These are phyloP conservation scores for Ptychoptera contaminata DNA, from an alignment of 2,888 invertebrate species.

Conservation along the genomic window DNA sequence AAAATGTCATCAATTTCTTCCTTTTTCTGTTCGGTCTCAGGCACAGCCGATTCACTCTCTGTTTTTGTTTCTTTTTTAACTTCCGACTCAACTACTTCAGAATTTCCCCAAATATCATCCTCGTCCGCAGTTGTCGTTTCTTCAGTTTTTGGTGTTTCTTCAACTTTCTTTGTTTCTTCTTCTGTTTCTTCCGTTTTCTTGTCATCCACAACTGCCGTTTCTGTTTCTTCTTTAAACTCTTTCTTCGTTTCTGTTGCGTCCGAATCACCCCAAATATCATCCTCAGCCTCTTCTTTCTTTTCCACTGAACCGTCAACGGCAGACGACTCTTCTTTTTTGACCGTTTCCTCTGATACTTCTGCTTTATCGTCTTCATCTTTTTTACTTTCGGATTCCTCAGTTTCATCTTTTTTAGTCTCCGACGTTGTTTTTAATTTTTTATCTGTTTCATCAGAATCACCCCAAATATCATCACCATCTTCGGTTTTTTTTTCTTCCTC, in stretches of 20 bases:
- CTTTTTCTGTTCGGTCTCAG: background rate
- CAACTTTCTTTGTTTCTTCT: background rate
- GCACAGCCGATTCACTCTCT: background rate
- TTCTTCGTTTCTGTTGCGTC: too few relatives aligned
- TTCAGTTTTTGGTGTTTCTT: background rate
- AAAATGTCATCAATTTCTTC: background rate
- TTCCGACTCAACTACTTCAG: background rate
- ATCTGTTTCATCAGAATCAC: background rate
- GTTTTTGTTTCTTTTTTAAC: background rate
- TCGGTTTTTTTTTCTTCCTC: conserved; percentile 3
- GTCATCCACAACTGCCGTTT: background rate
- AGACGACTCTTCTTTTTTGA: background rate
- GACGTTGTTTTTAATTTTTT: conserved; percentile 7
- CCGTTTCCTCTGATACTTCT: background rate
- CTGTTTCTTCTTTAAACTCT: too few relatives aligned
- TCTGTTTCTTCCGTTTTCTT: background rate
- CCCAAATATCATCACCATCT: background rate
- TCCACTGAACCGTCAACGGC: background rate
- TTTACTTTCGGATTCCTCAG: conserved; percentile 1
- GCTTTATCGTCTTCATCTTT: background rate
- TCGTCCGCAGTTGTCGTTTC: background rate
- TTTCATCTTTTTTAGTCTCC: background rate
- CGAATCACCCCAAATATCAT: too few relatives aligned
- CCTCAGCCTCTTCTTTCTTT: background rate
- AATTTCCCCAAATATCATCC: too few relatives aligned